Base-by-base conservation (phyloP, 2,888 invertebrate species). In the Byasa hedistus region DNA sequence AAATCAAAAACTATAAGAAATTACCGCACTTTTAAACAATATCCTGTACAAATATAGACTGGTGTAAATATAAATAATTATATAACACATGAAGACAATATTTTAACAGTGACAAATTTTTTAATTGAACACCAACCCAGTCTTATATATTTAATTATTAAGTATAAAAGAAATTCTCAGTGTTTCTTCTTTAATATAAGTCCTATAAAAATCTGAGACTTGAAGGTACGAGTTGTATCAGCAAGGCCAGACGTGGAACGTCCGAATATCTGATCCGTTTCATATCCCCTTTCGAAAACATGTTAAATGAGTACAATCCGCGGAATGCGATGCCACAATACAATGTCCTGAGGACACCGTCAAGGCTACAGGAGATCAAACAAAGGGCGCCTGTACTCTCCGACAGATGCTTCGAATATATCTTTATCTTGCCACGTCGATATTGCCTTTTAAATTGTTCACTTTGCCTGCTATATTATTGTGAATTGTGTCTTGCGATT, bases 291-390 rank as follows among this genome's bases (percentile, higher is more conserved):
- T 69, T 69, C 58, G 59, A 54, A 63, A 70, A 73, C 71, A 72
- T 72, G 68, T 69, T 70, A 73, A 75, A 73, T 65, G 68, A 69
- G 65, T 64, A 68, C 71, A 71, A 71, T 73, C 70, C 71, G 65
- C 70, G 69, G 73, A 75, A 72, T 64, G 65, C 64, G 70, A 74
- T 76, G 75, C 73, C 74, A 57, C 64, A 73, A 75, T 75, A 77
- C 70, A 75, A 69, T 61, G 66, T 62, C 65, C 61, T 66, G 73
- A 77, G 77, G 70, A 75, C 73, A 70, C 64, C 69, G 67, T 56
- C 72, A 71, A 71, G 69, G 68, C 70, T 63, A 61, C 57, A 64
- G 69, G 68, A 68, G 68, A 65, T 74, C 79, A 77, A 77, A 77
- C 74, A 74, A 78, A 79, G 75, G 77, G 69, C 72, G 72, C 65